Conservation (phyloP, 2,113 vertebrate species). For the Rhea americana region DNA sequence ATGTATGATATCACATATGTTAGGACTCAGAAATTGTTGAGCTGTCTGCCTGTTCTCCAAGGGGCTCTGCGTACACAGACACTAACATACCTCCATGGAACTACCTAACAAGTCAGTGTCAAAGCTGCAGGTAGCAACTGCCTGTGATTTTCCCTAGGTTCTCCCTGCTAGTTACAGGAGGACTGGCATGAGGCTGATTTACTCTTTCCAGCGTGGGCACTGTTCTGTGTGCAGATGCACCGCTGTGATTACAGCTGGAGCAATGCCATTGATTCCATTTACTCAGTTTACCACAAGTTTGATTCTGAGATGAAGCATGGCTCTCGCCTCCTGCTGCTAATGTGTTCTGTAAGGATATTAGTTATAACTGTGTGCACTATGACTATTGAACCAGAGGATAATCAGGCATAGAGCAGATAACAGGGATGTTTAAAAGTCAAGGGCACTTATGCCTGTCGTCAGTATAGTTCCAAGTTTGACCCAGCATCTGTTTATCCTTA, state of each 20-base stretch:
- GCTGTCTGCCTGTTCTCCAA: background rate
- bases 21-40: background rate
- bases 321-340: background rate
- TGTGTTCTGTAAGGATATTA: background rate
- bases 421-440: background rate
- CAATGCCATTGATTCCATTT: background rate
- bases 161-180: background rate
- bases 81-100: background rate
- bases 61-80: background rate
- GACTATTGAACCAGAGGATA: background rate
- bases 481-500: background rate
- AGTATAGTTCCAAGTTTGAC: background rate
- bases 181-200: background rate
- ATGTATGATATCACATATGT: background rate
- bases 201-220: background rate
- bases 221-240: background rate
- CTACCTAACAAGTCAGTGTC: too few relatives aligned
- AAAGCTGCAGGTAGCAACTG: background rate
- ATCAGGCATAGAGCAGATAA: background rate
- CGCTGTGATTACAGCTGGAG: background rate
- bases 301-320: background rate
- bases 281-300: background rate
- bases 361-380: background rate
- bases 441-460: background rate
- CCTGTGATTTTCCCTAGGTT: background rate